Evolutionary conservation across 2,797 vertebrate genomes (phyloP).

Genomic region (Syngnathus acus): DNA sequence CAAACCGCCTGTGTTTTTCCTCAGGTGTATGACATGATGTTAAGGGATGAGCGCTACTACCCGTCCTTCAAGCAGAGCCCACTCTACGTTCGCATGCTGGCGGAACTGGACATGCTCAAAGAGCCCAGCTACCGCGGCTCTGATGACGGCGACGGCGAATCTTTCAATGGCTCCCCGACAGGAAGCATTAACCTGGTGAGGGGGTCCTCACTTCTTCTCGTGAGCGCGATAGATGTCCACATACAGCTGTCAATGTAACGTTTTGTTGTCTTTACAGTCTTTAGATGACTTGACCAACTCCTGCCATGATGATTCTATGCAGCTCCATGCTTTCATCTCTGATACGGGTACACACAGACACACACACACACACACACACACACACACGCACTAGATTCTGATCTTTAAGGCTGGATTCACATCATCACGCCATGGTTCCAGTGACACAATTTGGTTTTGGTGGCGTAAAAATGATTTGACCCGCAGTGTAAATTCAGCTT

Average conservation of each 20-base stretch:
- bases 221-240: neutral
- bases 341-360: conserved; percentile 80
- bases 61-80: conserved; percentile 92
- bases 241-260: neutral
- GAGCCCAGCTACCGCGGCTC: conserved; percentile 96
- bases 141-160: conserved; percentile 92
- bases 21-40: conserved; percentile 96
- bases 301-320: conserved; percentile 82
- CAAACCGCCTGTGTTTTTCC: neutral
- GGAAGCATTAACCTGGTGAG: conserved; percentile 93
- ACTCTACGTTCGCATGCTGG: conserved; percentile 93
- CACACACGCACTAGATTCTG: neutral
- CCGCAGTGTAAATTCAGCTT: neutral
- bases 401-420: neutral
- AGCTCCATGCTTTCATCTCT: conserved; percentile 90
- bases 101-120: conserved; percentile 97
- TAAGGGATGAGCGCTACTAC: conserved; percentile 91
- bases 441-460: neutral
- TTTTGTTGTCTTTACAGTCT: conserved; percentile 71
- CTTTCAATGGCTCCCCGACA: conserved; percentile 94
- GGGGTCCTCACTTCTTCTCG: conserved; percentile 16
- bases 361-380: conserved; percentile 6
- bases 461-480: neutral
- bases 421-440: neutral
- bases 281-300: conserved; percentile 91